Conservation (phyloP, 1,140 invertebrate genomes). For the Asobara japonica region DNA sequence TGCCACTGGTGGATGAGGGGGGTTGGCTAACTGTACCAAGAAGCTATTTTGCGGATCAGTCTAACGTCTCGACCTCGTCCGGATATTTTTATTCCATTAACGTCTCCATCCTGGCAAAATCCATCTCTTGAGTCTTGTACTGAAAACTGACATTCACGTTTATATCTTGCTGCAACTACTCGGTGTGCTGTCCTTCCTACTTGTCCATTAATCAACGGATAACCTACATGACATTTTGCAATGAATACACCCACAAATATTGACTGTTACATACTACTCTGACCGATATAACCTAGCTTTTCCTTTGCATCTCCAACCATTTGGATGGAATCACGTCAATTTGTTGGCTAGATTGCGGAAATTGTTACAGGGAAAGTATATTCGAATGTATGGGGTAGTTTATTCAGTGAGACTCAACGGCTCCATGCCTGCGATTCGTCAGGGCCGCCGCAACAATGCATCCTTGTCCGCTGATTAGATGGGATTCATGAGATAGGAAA, state of each 20-base stretch:
- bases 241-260: not conserved
- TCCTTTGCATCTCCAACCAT: not conserved
- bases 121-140: not conserved
- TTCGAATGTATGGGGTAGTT: not conserved
- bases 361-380: constrained; percentile 1
- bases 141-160: not conserved
- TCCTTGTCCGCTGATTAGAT: constrained; percentile 58
- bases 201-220: constrained; percentile 31
- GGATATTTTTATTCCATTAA: constrained; percentile 38
- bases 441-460: constrained; percentile 50
- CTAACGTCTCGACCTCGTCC: constrained; percentile 23
- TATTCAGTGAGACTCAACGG: constrained; percentile 23
- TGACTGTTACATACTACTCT: constrained; percentile 1
- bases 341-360: constrained; percentile 1
- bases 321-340: not conserved
- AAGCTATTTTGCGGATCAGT: not conserved
- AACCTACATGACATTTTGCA: too few species aligned
- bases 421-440: constrained; percentile 50
- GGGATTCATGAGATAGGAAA: constrained; percentile 46
- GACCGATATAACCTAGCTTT: not conserved
- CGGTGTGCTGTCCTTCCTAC: not conserved
- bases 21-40: constrained; percentile 3
- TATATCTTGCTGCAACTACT: not conserved
- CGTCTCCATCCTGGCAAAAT: constrained; percentile 14
- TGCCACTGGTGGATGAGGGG: not conserved